Percentiles rank a stretch among this genome's conserved stretches.
Evolutionary conservation across 1,140 invertebrate genomes (phyloP).

Genomic region (Heterodera carotae): DNA sequence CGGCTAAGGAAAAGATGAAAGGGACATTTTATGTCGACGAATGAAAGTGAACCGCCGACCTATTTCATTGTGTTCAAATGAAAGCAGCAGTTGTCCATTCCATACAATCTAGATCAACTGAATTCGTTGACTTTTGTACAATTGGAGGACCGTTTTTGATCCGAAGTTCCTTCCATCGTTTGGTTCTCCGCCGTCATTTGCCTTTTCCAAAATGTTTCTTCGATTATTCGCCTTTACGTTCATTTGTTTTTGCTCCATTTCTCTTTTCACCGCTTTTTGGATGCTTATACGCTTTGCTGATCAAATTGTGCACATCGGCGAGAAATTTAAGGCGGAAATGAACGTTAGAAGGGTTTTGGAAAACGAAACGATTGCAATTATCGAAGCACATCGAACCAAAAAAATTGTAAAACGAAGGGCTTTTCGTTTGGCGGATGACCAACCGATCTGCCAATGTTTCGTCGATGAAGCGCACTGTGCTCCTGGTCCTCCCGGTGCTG

Average conservation of each 20-base stretch:
- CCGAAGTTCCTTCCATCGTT: background rate
- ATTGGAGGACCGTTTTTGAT: too few species aligned
- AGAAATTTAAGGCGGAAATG: conserved; percentile 18
- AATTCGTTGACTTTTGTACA: too few species aligned
- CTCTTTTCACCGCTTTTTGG: background rate
- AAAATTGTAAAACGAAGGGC: background rate
- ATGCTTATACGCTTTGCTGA: background rate
- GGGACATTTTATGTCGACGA: background rate
- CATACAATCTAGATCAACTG: too few species aligned
- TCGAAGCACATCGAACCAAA: background rate
- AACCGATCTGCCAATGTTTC: conserved; percentile 9
- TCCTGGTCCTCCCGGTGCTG: conserved; percentile 12
- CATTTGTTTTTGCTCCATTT: background rate
- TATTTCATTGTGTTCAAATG: too few species aligned
- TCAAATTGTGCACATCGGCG: background rate
- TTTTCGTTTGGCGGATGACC: background rate
- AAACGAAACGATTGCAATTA: background rate
- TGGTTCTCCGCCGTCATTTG: background rate
- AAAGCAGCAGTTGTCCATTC: too few species aligned
- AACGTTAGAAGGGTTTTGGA: background rate
- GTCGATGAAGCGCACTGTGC: conserved; percentile 13
- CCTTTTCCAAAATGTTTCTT: background rate
- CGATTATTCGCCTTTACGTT: background rate
- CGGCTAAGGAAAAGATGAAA: background rate
- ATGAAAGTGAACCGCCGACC: background rate